phyloP scores from a whole-genome alignment of 2,888 invertebrate genomes.

The Parasteatoda lunata region DNA sequence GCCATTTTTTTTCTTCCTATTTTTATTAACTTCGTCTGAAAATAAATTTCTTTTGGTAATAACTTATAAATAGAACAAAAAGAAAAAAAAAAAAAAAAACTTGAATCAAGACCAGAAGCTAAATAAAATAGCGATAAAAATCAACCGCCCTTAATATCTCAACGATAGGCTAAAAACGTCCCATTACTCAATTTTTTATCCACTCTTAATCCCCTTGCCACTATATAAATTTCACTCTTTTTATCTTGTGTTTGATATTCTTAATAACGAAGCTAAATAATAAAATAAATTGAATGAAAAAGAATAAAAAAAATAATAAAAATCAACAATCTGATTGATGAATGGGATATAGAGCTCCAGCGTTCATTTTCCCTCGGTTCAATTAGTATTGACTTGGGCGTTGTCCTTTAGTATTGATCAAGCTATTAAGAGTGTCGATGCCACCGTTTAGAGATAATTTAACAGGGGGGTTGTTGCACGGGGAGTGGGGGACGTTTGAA shows the following conservation, averaged over 20 bases:
- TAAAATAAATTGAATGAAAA: neutral
- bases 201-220: too few species aligned
- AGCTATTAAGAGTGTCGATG: constrained; percentile 65
- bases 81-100: too few species aligned
- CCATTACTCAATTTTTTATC: too few species aligned
- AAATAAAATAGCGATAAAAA: neutral
- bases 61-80: too few species aligned
- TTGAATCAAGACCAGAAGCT: neutral
- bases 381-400: constrained; percentile 66
- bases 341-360: constrained; percentile 16
- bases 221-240: neutral
- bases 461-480: constrained; percentile 20
- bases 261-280: neutral
- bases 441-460: constrained; percentile 66
- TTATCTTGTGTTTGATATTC: neutral
- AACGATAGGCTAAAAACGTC: too few species aligned
- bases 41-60: too few species aligned
- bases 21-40: too few species aligned
- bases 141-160: neutral
- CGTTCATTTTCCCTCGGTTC: constrained; percentile 33
- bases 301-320: constrained; percentile 29
- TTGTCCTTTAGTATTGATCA: constrained; percentile 59
- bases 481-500: constrained; percentile 16
- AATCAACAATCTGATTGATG: constrained; percentile 45
- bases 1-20: too few species aligned